phyloP scores from a whole-genome alignment of 2,888 invertebrate species.

The Drosophila longiperda region DNA sequence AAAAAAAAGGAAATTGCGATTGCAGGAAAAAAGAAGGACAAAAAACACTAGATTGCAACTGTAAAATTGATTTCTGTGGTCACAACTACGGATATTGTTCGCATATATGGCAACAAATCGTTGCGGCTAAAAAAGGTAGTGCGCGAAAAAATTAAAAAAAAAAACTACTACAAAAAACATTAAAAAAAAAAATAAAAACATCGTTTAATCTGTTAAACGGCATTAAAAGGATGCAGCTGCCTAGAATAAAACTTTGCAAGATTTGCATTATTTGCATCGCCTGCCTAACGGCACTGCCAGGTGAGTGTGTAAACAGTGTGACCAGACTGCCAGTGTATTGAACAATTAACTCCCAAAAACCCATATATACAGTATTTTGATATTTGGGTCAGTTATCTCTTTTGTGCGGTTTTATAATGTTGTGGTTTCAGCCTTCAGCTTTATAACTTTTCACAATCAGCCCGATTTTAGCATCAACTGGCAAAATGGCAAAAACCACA shows the following conservation, averaged over 20 bases:
- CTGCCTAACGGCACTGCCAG: constrained; percentile 64
- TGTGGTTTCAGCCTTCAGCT: constrained; percentile 39
- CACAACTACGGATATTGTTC: constrained; percentile 55
- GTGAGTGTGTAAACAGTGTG: constrained; percentile 48
- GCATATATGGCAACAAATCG: constrained; percentile 49
- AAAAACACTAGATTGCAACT: constrained; percentile 55
- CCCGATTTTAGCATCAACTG: not conserved
- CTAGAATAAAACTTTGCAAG: constrained; percentile 45
- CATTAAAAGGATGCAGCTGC: constrained; percentile 44
- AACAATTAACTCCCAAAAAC: constrained; percentile 5
- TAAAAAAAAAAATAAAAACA: constrained; percentile 39
- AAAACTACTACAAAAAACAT: constrained; percentile 9
- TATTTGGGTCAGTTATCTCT: constrained; percentile 24
- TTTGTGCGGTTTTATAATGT: constrained; percentile 48
- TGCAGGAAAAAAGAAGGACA: constrained; percentile 23
- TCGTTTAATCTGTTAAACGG: constrained; percentile 22
- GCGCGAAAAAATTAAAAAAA: constrained; percentile 6
- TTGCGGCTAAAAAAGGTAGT: constrained; percentile 17
- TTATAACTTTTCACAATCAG: constrained; percentile 1
- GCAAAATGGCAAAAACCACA: constrained; percentile 27
- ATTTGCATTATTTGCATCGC: constrained; percentile 45
- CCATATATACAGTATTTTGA: constrained; percentile 1
- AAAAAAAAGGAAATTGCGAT: constrained; percentile 68
- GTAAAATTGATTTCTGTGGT: constrained; percentile 78
- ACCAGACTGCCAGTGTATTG: not conserved